Evolutionary conservation across 2,113 vertebrate genomes (phyloP).

Genomic region (Solenodon paradoxus): DNA sequence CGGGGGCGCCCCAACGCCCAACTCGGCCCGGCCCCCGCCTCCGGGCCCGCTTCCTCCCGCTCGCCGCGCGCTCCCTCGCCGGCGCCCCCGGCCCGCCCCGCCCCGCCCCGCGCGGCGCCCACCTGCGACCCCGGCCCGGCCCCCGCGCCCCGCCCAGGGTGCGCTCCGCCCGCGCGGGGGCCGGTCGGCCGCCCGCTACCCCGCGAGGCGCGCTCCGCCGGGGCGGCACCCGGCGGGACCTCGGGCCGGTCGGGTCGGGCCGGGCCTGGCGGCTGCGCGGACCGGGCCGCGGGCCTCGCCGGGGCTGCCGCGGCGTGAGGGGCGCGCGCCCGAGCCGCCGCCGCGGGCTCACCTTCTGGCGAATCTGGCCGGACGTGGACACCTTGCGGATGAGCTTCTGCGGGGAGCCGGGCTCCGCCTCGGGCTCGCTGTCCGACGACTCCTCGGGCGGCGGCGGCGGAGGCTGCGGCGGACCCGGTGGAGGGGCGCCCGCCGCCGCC

Average conservation of each 20-base stretch:
- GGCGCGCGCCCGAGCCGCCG: slow-evolving; percentile 70
- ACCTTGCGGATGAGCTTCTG: slow-evolving; percentile 97
- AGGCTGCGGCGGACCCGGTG: slow-evolving; percentile 77
- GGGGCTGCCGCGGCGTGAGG: slow-evolving; percentile 54
- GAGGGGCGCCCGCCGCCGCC: slow-evolving; percentile 66
- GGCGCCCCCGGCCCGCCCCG: neutral
- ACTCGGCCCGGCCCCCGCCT: neutral
- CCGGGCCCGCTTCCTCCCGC: neutral
- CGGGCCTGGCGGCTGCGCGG: slow-evolving; percentile 50
- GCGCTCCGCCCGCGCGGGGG: neutral
- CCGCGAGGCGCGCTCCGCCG: neutral
- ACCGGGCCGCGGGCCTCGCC: slow-evolving; percentile 71
- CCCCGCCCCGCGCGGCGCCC: neutral
- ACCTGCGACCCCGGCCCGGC: neutral
- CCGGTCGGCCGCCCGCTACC: neutral
- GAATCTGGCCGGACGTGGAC: slow-evolving; percentile 96
- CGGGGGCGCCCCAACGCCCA: neutral
- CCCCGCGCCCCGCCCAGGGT: neutral
- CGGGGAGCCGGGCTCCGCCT: slow-evolving; percentile 92
- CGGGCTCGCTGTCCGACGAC: slow-evolving; percentile 95
- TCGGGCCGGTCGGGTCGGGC: neutral
- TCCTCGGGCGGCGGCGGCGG: slow-evolving; percentile 88
- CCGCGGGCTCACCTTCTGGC: slow-evolving; percentile 90
- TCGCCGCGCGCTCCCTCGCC: neutral
- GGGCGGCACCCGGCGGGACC: neutral